Conservation (phyloP, 1,140 invertebrate species). For the Atta colombica region DNA sequence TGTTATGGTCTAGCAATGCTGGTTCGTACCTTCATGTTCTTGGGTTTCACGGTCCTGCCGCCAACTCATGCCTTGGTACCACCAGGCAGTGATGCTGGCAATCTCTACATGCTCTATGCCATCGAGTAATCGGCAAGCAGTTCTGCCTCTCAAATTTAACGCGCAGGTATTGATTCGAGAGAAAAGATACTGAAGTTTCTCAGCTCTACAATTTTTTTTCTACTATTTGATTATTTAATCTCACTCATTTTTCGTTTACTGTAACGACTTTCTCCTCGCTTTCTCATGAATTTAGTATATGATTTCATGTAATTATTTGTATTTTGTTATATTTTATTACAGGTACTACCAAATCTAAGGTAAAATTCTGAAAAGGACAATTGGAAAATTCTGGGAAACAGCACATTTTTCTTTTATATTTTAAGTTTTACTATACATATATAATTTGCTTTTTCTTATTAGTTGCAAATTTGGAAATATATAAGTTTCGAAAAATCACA, state of each 20-base stretch:
- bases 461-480: background rate
- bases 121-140: constrained; percentile 89
- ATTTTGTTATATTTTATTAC: constrained; percentile 56
- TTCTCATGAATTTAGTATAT: constrained; percentile 36
- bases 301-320: constrained; percentile 65
- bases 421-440: constrained; percentile 1
- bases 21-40: constrained; percentile 98
- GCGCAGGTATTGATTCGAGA: constrained; percentile 74
- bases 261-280: constrained; percentile 37
- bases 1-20: constrained; percentile 90
- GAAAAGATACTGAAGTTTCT: constrained; percentile 16
- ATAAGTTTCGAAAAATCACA: background rate
- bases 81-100: constrained; percentile 88
- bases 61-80: constrained; percentile 93
- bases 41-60: constrained; percentile 95
- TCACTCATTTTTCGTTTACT: constrained; percentile 17
- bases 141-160: constrained; percentile 83
- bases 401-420: constrained; percentile 25
- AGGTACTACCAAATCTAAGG: constrained; percentile 42
- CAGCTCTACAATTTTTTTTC: constrained; percentile 18
- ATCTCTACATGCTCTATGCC: constrained; percentile 93
- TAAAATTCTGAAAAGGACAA: constrained; percentile 20
- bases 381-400: background rate
- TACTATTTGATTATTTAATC: constrained; percentile 40
- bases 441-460: constrained; percentile 11